Evolutionary conservation across 2,888 invertebrate species (phyloP).

Genomic region (Trissoscelio sp.): DNA sequence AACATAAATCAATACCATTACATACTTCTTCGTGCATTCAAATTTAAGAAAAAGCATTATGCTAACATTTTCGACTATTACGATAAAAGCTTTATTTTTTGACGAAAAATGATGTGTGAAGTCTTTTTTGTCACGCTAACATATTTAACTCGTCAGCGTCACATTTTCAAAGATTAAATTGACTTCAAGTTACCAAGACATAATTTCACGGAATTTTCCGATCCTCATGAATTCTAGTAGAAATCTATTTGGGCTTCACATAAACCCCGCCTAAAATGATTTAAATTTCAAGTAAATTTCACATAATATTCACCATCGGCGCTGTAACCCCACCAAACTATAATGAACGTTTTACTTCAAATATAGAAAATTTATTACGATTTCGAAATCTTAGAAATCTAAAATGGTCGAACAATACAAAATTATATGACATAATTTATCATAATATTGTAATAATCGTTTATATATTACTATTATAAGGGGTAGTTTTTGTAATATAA

Average conservation of each 20-base stretch:
- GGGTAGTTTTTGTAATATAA: constrained; percentile 38
- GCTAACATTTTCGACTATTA: constrained; percentile 11
- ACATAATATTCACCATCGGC: constrained; percentile 8
- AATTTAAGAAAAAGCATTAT: constrained; percentile 16
- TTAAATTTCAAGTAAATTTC: constrained; percentile 28
- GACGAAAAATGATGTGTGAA: constrained; percentile 14
- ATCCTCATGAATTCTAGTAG: constrained; percentile 34
- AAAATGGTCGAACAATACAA: too few relatives aligned
- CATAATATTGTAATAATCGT: too few relatives aligned
- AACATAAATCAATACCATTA: constrained; percentile 25
- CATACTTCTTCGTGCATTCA: neutral
- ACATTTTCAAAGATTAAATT: constrained; percentile 37
- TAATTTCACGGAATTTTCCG: constrained; percentile 24
- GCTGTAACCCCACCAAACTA: neutral
- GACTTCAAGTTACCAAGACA: constrained; percentile 32
- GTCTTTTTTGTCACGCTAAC: constrained; percentile 21
- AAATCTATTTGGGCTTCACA: constrained; percentile 24
- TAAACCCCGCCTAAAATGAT: constrained; percentile 22
- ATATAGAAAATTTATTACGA: too few relatives aligned
- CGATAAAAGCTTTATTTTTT: constrained; percentile 17
- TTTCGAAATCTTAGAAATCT: neutral
- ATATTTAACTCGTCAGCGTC: constrained; percentile 37
- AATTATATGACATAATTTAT: too few relatives aligned
- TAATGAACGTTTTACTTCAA: constrained; percentile 15
- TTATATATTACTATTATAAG: too few relatives aligned